Base-by-base conservation (phyloP, 2,888 invertebrate genomes). In the Sphinx pinastri region DNA sequence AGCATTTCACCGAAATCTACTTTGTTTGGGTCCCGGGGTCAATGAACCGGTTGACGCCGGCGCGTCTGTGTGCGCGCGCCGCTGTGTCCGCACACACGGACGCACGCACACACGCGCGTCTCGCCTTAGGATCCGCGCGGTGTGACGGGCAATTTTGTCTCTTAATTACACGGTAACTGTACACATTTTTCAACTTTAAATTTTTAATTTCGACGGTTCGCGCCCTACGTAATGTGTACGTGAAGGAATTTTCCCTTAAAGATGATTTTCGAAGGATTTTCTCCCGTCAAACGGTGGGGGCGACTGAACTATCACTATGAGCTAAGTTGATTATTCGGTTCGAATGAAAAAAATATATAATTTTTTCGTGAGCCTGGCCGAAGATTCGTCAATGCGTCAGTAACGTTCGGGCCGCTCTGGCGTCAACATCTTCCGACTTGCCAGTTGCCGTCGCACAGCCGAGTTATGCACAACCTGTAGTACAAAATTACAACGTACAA, bases 1-100 rank as follows among this genome's bases (percentile, higher is more conserved):
- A 92, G 88, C 93, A 90, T 92, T 93, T 92, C 92, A 93, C 93
- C 93, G 91, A 93, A 94, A 91, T 93, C 91, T 89, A 93, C 93
- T 91, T 92, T 93, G 93, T 94, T 93, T 93, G 93, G 93, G 93
- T 92, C 91, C 89, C 80, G 85, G 90, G 94, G 91, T 92, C 93
- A 86, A 87, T 80, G 94, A 89, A 85, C 92, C 83, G 80, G 78
- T 83, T 90, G 91, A 90, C 91, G 92, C 88, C 88, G 76, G 75
- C 79, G 78, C 76, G 86, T 74, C 77, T 84, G 90, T 92, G 91
- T 91, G 93, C 88, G 89, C 85, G 86, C 88, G 85, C 84, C 87
- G 83, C 79, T 82, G 72, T 77, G 82, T 88, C 74, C 78, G 79
- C 76, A 85, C 84, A 83, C 80, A 76, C 80, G 82, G 81, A 80